These are phyloP conservation scores for Episyrphus balteatus DNA, from an alignment of 1,140 invertebrate genomes.

Conservation along the genomic window DNA sequence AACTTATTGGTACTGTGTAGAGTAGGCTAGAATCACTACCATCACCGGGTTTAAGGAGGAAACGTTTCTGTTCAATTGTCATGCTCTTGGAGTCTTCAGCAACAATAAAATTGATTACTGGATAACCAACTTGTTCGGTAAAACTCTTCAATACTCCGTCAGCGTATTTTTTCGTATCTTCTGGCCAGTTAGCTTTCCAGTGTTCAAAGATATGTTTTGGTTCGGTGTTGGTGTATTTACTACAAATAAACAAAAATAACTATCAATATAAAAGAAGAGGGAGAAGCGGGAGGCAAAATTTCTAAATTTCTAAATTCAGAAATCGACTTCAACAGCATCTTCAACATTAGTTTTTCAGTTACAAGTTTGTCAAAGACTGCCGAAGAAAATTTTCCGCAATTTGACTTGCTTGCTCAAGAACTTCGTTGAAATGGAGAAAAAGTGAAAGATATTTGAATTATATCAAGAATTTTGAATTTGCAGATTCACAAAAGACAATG, in stretches of 20 bases:
- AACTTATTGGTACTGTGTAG: conserved; percentile 54
- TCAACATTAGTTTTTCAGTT: no score
- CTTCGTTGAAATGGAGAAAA: no score
- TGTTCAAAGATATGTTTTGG: conserved; percentile 46
- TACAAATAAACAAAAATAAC: background rate
- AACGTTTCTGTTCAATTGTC: conserved; percentile 40
- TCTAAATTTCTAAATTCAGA: no score
- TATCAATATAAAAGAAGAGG: no score
- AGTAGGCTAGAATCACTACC: conserved; percentile 10
- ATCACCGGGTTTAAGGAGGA: conserved; percentile 38
- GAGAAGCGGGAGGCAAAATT: no score
- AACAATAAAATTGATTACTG: conserved; percentile 49
- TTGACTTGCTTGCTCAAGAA: no score
- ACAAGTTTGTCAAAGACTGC: no score
- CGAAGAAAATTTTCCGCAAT: no score
- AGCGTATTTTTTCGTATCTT: conserved; percentile 8
- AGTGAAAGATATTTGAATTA: no score
- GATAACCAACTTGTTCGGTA: conserved; percentile 63
- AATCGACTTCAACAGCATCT: no score
- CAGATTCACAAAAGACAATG: no score
- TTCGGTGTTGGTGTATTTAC: conserved; percentile 41
- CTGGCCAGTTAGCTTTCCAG: conserved; percentile 40
- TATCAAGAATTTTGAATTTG: no score
- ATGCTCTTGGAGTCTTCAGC: conserved; percentile 6
- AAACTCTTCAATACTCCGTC: conserved; percentile 52